These are phyloP conservation scores for Eupithecia subumbrata DNA, from an alignment of 2,888 invertebrate genomes.

Conservation along the genomic window DNA sequence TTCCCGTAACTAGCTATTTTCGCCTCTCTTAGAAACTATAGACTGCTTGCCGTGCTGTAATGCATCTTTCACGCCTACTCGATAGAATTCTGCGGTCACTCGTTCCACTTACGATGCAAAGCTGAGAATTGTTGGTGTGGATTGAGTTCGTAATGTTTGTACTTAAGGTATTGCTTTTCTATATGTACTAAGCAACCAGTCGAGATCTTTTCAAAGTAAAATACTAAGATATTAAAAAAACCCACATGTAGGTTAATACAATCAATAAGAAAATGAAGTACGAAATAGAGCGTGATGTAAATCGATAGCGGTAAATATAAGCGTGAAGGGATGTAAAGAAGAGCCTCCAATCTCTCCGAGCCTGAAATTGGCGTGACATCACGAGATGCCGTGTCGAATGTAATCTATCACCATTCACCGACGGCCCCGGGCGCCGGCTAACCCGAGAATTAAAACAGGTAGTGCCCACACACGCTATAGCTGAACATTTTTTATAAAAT, in stretches of 20 bases:
- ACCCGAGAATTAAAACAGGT: conserved; percentile 69
- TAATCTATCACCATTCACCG: conserved; percentile 83
- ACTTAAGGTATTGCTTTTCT: conserved; percentile 13
- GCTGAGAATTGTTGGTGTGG: conserved; percentile 17
- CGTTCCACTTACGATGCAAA: conserved; percentile 50
- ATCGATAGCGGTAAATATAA: conserved; percentile 21
- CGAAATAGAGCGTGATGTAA: conserved; percentile 6
- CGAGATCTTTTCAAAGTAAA: neutral
- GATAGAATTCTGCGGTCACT: conserved; percentile 52
- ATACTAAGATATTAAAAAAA: neutral
- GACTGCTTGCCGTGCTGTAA: conserved; percentile 61
- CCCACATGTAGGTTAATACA: neutral
- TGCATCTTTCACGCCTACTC: conserved; percentile 68
- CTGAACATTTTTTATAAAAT: conserved; percentile 57
- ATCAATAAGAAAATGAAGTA: neutral
- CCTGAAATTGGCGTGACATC: conserved; percentile 81
- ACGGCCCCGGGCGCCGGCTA: conserved; percentile 73
- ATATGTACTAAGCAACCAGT: neutral
- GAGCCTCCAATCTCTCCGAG: conserved; percentile 23
- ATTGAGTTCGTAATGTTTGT: conserved; percentile 18
- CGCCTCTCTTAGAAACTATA: conserved; percentile 72
- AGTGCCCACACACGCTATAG: conserved; percentile 71
- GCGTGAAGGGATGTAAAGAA: conserved; percentile 24
- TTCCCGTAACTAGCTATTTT: conserved; percentile 79
- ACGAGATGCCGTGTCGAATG: conserved; percentile 82